Conservation (phyloP, 37 sponge, comb jelly and placozoan genomes). For the Spongilla lacustris region DNA sequence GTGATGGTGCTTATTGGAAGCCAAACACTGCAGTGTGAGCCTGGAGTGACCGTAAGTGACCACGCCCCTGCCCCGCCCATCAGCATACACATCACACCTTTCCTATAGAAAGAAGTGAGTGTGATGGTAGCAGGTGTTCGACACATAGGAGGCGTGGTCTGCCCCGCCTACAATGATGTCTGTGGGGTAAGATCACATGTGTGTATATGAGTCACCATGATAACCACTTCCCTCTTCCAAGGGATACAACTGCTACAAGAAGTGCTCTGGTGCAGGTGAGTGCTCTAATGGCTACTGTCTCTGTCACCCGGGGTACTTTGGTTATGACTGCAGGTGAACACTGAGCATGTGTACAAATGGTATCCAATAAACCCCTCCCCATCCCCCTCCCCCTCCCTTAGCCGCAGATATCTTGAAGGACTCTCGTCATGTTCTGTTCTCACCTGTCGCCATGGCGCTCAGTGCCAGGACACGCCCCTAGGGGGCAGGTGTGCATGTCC, state of each 20-base stretch:
- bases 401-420: slow-evolving; percentile 5
- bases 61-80: not conserved
- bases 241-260: slow-evolving; percentile 36
- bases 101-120: not conserved
- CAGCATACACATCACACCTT: not conserved
- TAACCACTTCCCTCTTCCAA: slow-evolving; percentile 1
- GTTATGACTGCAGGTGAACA: slow-evolving; percentile 63
- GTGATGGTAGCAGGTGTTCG: not conserved
- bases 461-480: slow-evolving; percentile 11
- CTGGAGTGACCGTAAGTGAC: slow-evolving; percentile 3
- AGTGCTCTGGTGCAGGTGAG: slow-evolving; percentile 45
- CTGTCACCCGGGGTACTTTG: slow-evolving; percentile 71
- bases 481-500: slow-evolving; percentile 45
- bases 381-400: slow-evolving; percentile 12
- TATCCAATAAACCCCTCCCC: too few relatives aligned
- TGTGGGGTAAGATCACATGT: slow-evolving; percentile 39
- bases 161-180: slow-evolving; percentile 49
- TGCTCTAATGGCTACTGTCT: slow-evolving; percentile 44
- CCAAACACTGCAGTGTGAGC: not conserved
- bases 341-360: too few relatives aligned
- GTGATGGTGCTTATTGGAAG: slow-evolving; percentile 6
- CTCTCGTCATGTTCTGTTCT: slow-evolving; percentile 16
- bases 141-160: slow-evolving; percentile 30
- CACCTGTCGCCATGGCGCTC: slow-evolving; percentile 46
- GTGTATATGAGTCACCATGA: not conserved